Base-by-base conservation (phyloP, 2,888 invertebrate species). In the Latheticus oryzae region DNA sequence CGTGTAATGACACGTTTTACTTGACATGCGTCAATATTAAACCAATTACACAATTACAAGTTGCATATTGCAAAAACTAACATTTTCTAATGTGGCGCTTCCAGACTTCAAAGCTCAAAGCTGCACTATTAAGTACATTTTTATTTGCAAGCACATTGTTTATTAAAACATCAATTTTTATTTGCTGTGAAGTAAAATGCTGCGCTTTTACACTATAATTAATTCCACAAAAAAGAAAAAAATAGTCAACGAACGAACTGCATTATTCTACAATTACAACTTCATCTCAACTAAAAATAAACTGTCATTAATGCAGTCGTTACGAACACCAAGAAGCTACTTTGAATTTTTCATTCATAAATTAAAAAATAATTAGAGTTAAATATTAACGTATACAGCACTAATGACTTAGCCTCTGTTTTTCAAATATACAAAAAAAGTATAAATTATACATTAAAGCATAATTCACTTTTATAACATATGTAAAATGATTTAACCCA, bases 1-100 rank as follows among this genome's bases (percentile, higher is more conserved):
- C 73, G 74, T 76, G 75, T 74, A 74, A 73, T 73, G 74, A 75
- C 73, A 45, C 9, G 37, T 35, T 24, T 33, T 42, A 21, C 32
- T 15, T 9, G 42, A 42, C 52, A 50, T 50, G 48, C 37, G 37
- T 26, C 48, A 8, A 35, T 13, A n/a, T 40, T 12, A 2, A 23
- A 12, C 28, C 28, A 33, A 33, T 33, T 16, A 23, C 15, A 40
- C n/a, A n/a, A n/a, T n/a, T n/a, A n/a, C n/a, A n/a, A n/a, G n/a
- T n/a, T n/a, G n/a, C n/a, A n/a, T n/a, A n/a, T n/a, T n/a, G n/a
- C n/a, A n/a, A n/a, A n/a, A n/a, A n/a, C n/a, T n/a, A n/a, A n/a
- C n/a, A n/a, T n/a, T n/a, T n/a, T n/a, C n/a, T n/a, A n/a, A n/a
- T n/a, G n/a, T n/a, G n/a, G n/a, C n/a, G n/a, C n/a, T n/a, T n/a